Base-by-base conservation (phyloP, 2,888 invertebrate genomes). In the Plusia festucae region DNA sequence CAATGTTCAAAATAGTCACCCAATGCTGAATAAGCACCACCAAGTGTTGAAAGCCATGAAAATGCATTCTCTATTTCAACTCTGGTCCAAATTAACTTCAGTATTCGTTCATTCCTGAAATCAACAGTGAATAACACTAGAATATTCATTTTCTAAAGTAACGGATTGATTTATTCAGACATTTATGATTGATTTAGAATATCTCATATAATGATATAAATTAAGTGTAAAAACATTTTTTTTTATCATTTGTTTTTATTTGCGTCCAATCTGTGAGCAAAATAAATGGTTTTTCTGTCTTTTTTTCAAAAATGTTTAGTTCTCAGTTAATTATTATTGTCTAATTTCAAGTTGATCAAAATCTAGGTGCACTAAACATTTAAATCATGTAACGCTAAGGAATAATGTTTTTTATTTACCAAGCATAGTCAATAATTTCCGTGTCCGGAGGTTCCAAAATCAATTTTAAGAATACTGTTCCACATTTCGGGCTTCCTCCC, bases 31-130 rank as follows among this genome's bases (percentile, higher is more conserved):
- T 98, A 99, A 1, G 99, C 99, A 54, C 99, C 99, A 2, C 99
- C 99, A 16, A 99, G 95, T 0, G 99, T 99, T 20, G 99, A 99
- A 24, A 99, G 92, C 98, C 99, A 99, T 18, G 99, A 98, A 95
- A 99, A 96, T 30, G 98, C 96, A 91, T 97, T 96, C 79, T 98
- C 98, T 79, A 98, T 93, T 91, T 98, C 98, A 72, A 97, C 95
- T 79, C 96, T 95, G 75, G 97, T 97, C 95, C 96, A 94, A 32
- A 92, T 75, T 15, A 94, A 70, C 60, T 81, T 85, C 16, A 91
- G 82, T 61, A 95, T 85, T 74, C 87, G 90, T n/a, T 91, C 88
- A 85, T 94, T 95, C 95, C 95, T 95, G 84, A 13, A 92, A 91
- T 20, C 0, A 52, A 8, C 7, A 15, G 8, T 22, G 9, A 9